Conservation (phyloP, 2,797 vertebrate species). For the Dipus sagitta region DNA sequence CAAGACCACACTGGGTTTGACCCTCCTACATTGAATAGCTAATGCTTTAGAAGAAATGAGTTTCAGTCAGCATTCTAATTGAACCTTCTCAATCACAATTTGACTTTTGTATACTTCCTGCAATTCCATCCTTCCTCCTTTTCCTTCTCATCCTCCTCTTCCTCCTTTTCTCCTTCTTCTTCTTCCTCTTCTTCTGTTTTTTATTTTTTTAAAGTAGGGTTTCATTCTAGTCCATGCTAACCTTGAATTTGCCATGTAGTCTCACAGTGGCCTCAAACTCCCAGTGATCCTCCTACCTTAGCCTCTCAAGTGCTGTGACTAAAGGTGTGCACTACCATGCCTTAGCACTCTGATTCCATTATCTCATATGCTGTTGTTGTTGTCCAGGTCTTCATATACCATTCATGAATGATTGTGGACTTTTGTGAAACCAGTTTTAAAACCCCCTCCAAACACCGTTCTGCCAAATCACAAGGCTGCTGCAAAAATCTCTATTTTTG, state of each 20-base stretch:
- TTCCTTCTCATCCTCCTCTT: neutral
- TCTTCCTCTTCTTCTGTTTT: neutral
- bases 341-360: neutral
- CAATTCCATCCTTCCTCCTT: neutral
- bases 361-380: neutral
- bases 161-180: too few species aligned
- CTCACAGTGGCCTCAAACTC: too few species aligned
- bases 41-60: neutral
- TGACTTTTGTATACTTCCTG: neutral
- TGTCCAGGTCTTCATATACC: neutral
- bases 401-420: conserved; percentile 13
- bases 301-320: too few species aligned
- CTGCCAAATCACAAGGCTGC: neutral
- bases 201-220: too few species aligned
- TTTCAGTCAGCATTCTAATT: neutral
- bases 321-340: too few species aligned
- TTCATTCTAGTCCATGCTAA: too few species aligned
- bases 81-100: neutral
- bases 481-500: neutral
- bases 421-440: conserved; percentile 19
- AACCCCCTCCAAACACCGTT: neutral
- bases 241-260: too few species aligned
- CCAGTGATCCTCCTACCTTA: too few species aligned
- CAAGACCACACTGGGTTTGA: neutral
- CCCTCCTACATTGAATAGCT: too few species aligned